Conservation (phyloP, 2,797 vertebrate genomes). For the Lacerta agilis region DNA sequence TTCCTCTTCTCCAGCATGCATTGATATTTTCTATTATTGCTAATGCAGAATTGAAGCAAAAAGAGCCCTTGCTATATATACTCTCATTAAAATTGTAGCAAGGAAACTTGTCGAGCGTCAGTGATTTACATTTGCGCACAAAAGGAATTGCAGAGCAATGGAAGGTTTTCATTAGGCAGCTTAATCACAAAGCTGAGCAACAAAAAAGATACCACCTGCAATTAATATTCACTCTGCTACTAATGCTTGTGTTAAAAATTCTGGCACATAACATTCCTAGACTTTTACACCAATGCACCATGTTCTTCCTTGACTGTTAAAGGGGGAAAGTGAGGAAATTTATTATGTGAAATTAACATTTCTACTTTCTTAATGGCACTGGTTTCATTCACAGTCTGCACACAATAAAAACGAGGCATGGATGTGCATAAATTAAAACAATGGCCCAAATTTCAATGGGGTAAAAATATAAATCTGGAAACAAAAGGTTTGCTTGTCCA, state of each 20-base stretch:
- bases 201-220: constrained; percentile 39
- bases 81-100: constrained; percentile 36
- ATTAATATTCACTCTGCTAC: constrained; percentile 49
- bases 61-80: constrained; percentile 16
- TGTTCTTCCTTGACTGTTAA: constrained; percentile 18
- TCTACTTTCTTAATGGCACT: constrained; percentile 39
- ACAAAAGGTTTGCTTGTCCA: background rate
- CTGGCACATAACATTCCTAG: background rate
- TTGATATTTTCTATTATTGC: constrained; percentile 17
- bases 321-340: constrained; percentile 26
- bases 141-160: constrained; percentile 26
- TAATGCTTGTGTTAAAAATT: constrained; percentile 51
- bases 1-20: constrained; percentile 15
- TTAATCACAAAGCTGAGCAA: constrained; percentile 37
- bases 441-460: constrained; percentile 29
- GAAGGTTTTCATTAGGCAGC: constrained; percentile 42
- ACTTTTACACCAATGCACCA: constrained; percentile 25
- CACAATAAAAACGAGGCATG: constrained; percentile 41
- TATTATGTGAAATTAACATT: constrained; percentile 3
- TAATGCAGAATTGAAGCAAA: constrained; percentile 16
- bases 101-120: constrained; percentile 25
- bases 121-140: constrained; percentile 29
- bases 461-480: constrained; percentile 30
- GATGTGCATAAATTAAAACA: constrained; percentile 41
- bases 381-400: constrained; percentile 40